Conservation (phyloP, 2,797 vertebrate genomes). For the Danio tinwini region DNA sequence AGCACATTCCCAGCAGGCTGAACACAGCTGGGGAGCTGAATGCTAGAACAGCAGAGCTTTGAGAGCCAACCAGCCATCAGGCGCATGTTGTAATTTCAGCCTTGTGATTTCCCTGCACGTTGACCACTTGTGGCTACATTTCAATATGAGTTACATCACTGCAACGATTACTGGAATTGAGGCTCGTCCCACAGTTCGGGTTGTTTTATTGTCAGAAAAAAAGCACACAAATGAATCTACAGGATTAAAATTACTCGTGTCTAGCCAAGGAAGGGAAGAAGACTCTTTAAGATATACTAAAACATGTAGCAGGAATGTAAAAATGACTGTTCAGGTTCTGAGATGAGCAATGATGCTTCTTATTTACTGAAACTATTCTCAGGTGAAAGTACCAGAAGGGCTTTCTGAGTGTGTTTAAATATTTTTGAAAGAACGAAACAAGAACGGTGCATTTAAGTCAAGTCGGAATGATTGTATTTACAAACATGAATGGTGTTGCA, state of each 20-base stretch:
- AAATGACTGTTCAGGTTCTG: conserved; percentile 1
- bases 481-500: background rate
- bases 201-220: conserved; percentile 17
- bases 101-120: conserved; percentile 29
- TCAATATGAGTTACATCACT: conserved; percentile 33
- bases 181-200: background rate
- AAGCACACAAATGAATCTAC: conserved; percentile 17
- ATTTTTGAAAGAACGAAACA: background rate
- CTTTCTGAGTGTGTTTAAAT: background rate
- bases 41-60: conserved; percentile 21
- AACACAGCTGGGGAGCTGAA: conserved; percentile 44
- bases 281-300: conserved; percentile 1
- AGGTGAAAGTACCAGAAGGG: background rate
- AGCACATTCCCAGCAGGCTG: conserved; percentile 46
- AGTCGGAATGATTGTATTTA: background rate
- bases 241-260: background rate
- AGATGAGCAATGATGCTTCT: conserved; percentile 7
- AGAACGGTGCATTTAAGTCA: background rate
- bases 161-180: conserved; percentile 30
- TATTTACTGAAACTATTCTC: background rate
- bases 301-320: conserved; percentile 27
- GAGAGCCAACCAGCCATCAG: conserved; percentile 32
- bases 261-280: background rate
- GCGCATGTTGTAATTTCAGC: conserved; percentile 29
- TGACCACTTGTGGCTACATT: conserved; percentile 32